Percentiles rank a stretch among this genome's conserved stretches.
phyloP scores from a whole-genome alignment of 1,140 invertebrate genomes.

The Theocolax elegans region DNA sequence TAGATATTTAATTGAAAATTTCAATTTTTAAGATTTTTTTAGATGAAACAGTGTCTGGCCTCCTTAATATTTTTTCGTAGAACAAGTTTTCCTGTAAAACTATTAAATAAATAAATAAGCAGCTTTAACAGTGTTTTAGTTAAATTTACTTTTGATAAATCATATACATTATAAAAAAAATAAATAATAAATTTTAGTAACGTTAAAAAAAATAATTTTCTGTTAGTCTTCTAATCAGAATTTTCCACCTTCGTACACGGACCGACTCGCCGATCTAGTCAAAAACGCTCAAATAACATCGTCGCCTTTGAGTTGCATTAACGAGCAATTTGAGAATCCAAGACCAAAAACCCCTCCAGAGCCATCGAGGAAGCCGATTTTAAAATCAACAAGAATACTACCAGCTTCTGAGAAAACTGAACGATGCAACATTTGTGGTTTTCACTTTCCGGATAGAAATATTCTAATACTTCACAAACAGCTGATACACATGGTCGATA shows the following conservation, averaged over 20 bases:
- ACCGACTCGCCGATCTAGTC: conserved; percentile 21
- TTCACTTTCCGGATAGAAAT: conserved; percentile 76
- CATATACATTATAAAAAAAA: too few relatives aligned
- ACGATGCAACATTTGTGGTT: conserved; percentile 77
- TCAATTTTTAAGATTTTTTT: too few relatives aligned
- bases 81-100: too few relatives aligned
- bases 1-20: too few relatives aligned
- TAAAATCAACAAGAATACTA: conserved; percentile 30
- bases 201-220: too few relatives aligned
- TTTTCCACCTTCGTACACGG: conserved; percentile 16
- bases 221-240: too few relatives aligned
- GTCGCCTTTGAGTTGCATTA: conserved; percentile 9
- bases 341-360: not conserved
- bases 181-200: too few relatives aligned
- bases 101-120: too few relatives aligned
- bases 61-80: too few relatives aligned
- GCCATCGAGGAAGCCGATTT: not conserved
- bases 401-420: conserved; percentile 59
- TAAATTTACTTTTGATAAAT: too few relatives aligned
- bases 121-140: too few relatives aligned
- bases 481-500: conserved; percentile 75
- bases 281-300: conserved; percentile 30
- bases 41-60: too few relatives aligned
- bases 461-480: conserved; percentile 80
- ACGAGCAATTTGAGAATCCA: conserved; percentile 10